These are phyloP conservation scores for Lasioglossum calceatum DNA, from an alignment of 2,888 invertebrate species.

Conservation along the genomic window DNA sequence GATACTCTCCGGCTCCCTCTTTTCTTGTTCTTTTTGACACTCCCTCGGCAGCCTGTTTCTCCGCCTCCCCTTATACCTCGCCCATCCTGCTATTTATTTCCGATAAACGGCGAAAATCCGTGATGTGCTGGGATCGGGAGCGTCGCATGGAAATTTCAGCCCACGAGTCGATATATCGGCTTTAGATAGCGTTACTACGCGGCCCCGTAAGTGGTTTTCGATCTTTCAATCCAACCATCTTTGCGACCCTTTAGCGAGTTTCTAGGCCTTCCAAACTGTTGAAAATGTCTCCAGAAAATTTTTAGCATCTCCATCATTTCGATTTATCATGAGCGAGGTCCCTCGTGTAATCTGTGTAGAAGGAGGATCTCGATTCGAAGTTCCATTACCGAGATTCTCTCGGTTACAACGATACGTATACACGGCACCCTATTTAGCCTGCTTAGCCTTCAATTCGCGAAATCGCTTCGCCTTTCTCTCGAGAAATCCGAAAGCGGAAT, in stretches of 20 bases:
- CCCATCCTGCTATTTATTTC: slow-evolving; percentile 51
- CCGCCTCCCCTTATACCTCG: neutral
- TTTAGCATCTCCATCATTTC: too few relatives aligned
- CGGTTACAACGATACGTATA: neutral
- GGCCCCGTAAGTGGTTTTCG: slow-evolving; percentile 6
- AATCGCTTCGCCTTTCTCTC: slow-evolving; percentile 1
- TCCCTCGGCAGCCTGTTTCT: slow-evolving; percentile 15
- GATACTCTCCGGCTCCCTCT: slow-evolving; percentile 21
- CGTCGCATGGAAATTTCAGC: slow-evolving; percentile 43
- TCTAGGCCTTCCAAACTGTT: too few relatives aligned
- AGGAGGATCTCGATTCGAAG: neutral
- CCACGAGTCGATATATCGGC: slow-evolving; percentile 33
- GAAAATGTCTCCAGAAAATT: too few relatives aligned
- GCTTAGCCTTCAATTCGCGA: slow-evolving; percentile 11
- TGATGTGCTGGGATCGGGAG: slow-evolving; percentile 32
- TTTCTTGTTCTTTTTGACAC: slow-evolving; percentile 15
- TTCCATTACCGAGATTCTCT: neutral
- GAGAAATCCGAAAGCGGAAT: neutral
- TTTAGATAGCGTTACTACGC: slow-evolving; percentile 2
- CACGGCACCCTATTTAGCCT: slow-evolving; percentile 3
- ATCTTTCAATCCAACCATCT: neutral
- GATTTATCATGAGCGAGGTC: too few relatives aligned
- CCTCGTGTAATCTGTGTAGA: neutral
- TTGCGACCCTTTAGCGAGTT: neutral
- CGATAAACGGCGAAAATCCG: slow-evolving; percentile 56